Evolutionary conservation across 2,888 invertebrate species (phyloP).

Genomic region (Clunio marinus): DNA sequence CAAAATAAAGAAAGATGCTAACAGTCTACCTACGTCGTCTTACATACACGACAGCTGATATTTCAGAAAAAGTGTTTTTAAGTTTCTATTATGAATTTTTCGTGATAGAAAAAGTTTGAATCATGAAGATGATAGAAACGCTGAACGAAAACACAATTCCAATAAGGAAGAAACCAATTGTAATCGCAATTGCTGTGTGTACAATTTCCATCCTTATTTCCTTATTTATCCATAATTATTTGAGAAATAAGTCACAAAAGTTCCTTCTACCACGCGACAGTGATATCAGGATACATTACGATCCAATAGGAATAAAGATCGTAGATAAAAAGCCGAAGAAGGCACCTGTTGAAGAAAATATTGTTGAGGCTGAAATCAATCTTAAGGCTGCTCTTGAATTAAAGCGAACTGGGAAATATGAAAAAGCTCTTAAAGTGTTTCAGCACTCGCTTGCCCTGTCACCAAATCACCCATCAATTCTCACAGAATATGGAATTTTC

Average conservation of each 20-base stretch:
- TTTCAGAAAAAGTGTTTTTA: too few relatives aligned
- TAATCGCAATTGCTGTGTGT: slow-evolving; percentile 2
- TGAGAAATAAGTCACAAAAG: slow-evolving; percentile 13
- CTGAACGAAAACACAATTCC: background rate
- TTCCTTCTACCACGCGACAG: background rate
- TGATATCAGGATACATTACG: slow-evolving; percentile 14
- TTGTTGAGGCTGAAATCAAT: slow-evolving; percentile 74
- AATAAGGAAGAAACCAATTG: slow-evolving; percentile 12
- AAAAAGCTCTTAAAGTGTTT: slow-evolving; percentile 80
- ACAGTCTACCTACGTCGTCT: too few relatives aligned
- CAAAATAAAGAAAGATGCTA: too few relatives aligned
- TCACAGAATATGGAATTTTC: slow-evolving; percentile 90
- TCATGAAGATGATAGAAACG: background rate
- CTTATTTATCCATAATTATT: background rate
- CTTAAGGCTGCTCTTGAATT: slow-evolving; percentile 81
- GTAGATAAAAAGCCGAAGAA: background rate
- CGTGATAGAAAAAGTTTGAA: too few relatives aligned
- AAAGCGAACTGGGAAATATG: slow-evolving; percentile 73
- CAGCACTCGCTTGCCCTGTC: slow-evolving; percentile 89
- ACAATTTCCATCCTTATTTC: background rate
- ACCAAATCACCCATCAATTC: slow-evolving; percentile 86
- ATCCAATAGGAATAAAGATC: background rate
- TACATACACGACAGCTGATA: too few relatives aligned
- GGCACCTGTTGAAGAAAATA: background rate
- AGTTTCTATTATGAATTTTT: too few relatives aligned